Conservation (phyloP, 2,888 invertebrate genomes). For the Nineta flava region DNA sequence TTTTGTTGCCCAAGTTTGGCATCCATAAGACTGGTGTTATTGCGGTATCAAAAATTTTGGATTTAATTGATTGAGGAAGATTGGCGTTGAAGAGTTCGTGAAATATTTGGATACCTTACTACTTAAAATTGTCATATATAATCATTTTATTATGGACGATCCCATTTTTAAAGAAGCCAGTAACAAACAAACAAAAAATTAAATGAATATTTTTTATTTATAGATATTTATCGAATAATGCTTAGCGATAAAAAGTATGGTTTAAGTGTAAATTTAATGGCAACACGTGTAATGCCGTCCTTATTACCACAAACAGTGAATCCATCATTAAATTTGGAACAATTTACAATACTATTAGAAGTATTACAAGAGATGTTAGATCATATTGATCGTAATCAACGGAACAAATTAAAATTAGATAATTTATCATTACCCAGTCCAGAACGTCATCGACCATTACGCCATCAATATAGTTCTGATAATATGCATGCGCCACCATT, state of each 20-base stretch:
- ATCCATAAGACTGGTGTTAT: too few relatives aligned
- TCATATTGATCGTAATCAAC: conserved; percentile 73
- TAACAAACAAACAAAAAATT: too few relatives aligned
- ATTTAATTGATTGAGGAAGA: too few relatives aligned
- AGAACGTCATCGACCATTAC: conserved; percentile 55
- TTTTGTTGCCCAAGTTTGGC: too few relatives aligned
- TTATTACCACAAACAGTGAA: conserved; percentile 86
- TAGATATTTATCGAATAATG: conserved; percentile 86
- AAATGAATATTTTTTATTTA: conserved; percentile 19
- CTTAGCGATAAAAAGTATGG: conserved; percentile 82
- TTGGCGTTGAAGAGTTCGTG: too few relatives aligned
- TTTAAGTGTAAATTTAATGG: conserved; percentile 78
- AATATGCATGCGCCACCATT: conserved; percentile 73
- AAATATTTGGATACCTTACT: too few relatives aligned
- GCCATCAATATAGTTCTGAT: conserved; percentile 73
- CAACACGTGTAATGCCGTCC: conserved; percentile 83
- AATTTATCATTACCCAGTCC: conserved; percentile 58
- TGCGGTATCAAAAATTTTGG: too few relatives aligned
- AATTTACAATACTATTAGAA: conserved; percentile 63
- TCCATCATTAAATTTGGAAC: conserved; percentile 66
- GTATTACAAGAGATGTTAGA: conserved; percentile 87
- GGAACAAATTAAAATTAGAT: conserved; percentile 77
- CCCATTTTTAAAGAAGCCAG: too few relatives aligned
- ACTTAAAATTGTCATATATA: too few relatives aligned
- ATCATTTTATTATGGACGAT: too few relatives aligned